Percentiles rank a stretch among this genome's conserved stretches.
These are phyloP conservation scores for Euzophera pinguis DNA, from an alignment of 2,888 invertebrate species.

Conservation along the genomic window DNA sequence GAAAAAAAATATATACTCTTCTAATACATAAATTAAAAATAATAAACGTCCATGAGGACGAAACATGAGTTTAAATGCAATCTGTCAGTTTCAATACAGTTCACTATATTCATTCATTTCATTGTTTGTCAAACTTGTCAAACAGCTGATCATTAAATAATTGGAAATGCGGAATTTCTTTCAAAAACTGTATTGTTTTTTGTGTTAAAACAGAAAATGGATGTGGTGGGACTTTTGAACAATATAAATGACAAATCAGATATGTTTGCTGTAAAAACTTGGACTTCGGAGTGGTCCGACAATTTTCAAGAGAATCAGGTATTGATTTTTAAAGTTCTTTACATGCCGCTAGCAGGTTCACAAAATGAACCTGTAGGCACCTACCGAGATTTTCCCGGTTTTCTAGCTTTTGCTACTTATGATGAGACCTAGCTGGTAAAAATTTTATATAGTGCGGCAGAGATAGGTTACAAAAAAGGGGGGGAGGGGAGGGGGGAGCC, in stretches of 20 bases:
- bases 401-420: not conserved
- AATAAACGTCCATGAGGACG: too few relatives aligned
- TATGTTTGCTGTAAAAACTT: constrained; percentile 72
- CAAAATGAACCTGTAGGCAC: not conserved
- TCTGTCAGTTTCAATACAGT: too few relatives aligned
- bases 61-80: too few relatives aligned
- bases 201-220: constrained; percentile 48
- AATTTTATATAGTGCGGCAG: too few relatives aligned
- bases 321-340: constrained; percentile 34
- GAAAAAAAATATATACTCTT: too few relatives aligned
- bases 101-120: not conserved
- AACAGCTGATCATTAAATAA: constrained; percentile 44
- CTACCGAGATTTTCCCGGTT: not conserved
- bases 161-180: constrained; percentile 27
- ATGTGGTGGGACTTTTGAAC: constrained; percentile 66
- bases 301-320: constrained; percentile 75
- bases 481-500: too few relatives aligned
- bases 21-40: too few relatives aligned
- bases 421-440: too few relatives aligned
- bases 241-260: constrained; percentile 70
- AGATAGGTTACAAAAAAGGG: too few relatives aligned
- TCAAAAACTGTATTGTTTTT: constrained; percentile 27
- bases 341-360: not conserved
- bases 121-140: constrained; percentile 27
- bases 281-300: constrained; percentile 71